Percentiles rank a stretch among this genome's conserved stretches.
Conservation (phyloP, 2,888 invertebrate species). For the Lottia scabra region DNA sequence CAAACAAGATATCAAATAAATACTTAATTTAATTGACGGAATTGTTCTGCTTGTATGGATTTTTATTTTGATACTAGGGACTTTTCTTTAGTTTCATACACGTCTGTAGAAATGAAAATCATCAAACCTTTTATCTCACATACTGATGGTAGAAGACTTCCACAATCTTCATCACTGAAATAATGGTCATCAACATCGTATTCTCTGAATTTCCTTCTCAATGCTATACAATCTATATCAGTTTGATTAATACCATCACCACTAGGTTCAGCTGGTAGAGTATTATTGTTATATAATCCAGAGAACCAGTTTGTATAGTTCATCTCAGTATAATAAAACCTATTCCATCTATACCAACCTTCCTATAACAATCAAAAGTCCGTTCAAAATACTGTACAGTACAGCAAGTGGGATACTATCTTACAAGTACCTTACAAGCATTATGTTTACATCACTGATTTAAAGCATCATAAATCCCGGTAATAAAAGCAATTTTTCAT, state of each 20-base stretch:
- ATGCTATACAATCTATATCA: background rate
- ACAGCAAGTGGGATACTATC: too few relatives aligned
- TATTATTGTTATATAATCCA: background rate
- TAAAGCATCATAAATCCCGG: too few relatives aligned
- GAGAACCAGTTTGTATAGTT: background rate
- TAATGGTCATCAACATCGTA: background rate
- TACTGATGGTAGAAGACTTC: background rate
- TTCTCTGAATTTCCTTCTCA: background rate
- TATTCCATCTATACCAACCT: background rate
- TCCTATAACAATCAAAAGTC: background rate
- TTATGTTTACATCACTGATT: too few relatives aligned
- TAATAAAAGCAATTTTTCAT: too few relatives aligned
- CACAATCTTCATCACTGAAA: background rate
- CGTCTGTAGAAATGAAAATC: background rate
- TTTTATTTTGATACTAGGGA: too few relatives aligned
- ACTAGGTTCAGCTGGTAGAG: background rate
- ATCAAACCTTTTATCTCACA: background rate
- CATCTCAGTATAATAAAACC: background rate
- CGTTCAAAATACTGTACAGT: too few relatives aligned
- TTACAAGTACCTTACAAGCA: too few relatives aligned
- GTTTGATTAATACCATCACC: background rate
- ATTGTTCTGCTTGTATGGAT: too few relatives aligned
- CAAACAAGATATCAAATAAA: too few relatives aligned
- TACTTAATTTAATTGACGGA: too few relatives aligned
- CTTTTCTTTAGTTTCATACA: too few relatives aligned